Conservation (phyloP, 2,888 invertebrate genomes). For the Synanthedon myopaeformis region DNA sequence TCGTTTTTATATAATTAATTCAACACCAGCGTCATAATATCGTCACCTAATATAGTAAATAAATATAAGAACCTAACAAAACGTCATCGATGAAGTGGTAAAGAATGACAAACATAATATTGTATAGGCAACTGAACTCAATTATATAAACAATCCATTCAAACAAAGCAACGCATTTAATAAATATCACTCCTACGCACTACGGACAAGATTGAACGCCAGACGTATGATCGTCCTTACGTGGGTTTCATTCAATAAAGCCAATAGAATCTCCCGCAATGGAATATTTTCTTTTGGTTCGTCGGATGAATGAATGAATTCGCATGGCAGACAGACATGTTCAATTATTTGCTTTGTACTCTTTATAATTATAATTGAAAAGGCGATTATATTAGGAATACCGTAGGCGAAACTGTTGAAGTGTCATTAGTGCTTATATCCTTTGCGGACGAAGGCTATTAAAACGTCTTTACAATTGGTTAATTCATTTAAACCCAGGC, state of each 20-base stretch:
- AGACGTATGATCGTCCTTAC: constrained; percentile 6
- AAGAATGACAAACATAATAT: no score
- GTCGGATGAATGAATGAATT: background rate
- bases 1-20: no score
- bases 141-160: constrained; percentile 2
- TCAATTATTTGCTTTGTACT: background rate
- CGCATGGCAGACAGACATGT: background rate
- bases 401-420: background rate
- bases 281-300: background rate
- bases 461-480: no score
- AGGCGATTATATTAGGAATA: background rate
- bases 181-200: background rate
- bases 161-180: background rate
- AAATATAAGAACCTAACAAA: no score
- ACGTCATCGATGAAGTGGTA: no score
- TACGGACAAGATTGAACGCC: constrained; percentile 4
- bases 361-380: background rate
- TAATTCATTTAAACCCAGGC: no score
- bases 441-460: no score
- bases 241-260: constrained; percentile 22
- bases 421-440: background rate
- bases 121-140: background rate
- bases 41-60: no score
- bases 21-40: no score
- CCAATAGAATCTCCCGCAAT: constrained; percentile 11